Base-by-base conservation (phyloP, 2,888 invertebrate species). In the Aquatica leii region DNA sequence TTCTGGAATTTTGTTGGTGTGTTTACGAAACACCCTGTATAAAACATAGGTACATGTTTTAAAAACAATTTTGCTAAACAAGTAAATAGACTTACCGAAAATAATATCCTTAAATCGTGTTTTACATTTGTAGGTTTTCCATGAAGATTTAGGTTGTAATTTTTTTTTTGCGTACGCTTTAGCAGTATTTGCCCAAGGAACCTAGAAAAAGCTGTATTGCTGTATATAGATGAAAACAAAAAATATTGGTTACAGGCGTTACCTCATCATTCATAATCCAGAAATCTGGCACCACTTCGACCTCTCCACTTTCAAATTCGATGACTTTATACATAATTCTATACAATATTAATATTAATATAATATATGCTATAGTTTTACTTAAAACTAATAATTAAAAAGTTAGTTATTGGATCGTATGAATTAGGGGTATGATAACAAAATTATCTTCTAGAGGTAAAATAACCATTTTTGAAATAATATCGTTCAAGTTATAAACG, bases 381-480 rank as follows among this genome's bases (percentile, higher is more conserved):
- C 46, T 46, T 46, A 46, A 46, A 46, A 15, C 46, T 46, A 46
- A 14, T 46, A 46, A 46, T 46, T 46, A 15, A 46, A 9, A 2
- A 9, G 40, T 40, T 40, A n/a, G 40, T 43, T 17, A 18, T 43
- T 43, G 9, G 12, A 43, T 8, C 14, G 43, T 43, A 15, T 43
- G 43, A 43, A 43, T n/a, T 43, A 43, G 9, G 12, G 43, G 5
- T n/a, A 12, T 37, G 12, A 37, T 12, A 37, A 37, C 37, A 49
- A 20, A 49, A 49, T 49, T 46, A 49, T 18, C 18, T 20, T 18
- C 21, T 1, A 20, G 21, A 20, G 49, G 49, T 12, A 49, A 49
- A 20, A 49, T 20, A 49, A 49, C 17, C 49, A 49, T 21, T 49
- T 49, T 49, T 20, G 49, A 49, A 20, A 8, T 20, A 21, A 49